These are phyloP conservation scores for Bolinopsis microptera DNA, from an alignment of 37 sponge, comb jelly and placozoan species.

Conservation along the genomic window DNA sequence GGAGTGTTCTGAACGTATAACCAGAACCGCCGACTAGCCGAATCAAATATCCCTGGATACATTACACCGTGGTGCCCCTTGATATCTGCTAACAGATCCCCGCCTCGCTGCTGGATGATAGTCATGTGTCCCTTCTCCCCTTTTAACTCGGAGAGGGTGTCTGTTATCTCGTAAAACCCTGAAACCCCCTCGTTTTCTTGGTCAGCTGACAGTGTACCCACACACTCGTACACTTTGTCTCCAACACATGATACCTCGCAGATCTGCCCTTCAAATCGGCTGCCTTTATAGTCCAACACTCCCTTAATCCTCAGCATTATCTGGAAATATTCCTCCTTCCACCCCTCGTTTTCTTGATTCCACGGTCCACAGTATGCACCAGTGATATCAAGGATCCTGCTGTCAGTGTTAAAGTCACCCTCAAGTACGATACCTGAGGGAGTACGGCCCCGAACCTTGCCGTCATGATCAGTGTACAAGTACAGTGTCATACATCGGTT, in stretches of 20 bases:
- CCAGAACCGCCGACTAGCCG: neutral
- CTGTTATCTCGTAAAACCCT: conserved; percentile 50
- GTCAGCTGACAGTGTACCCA: conserved; percentile 41
- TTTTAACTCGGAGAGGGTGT: neutral
- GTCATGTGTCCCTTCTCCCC: neutral
- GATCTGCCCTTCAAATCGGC: conserved; percentile 48
- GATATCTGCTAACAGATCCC: conserved; percentile 41
- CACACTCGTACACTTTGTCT: conserved; percentile 23
- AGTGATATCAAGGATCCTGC: neutral
- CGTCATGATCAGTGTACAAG: neutral
- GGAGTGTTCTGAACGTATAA: conserved; percentile 26
- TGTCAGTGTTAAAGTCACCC: neutral
- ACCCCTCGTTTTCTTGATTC: conserved; percentile 32
- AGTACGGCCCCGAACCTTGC: neutral
- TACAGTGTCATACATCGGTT: conserved; percentile 27
- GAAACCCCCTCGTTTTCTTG: conserved; percentile 54
- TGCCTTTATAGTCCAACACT: conserved; percentile 42
- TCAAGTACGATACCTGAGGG: conserved; percentile 17
- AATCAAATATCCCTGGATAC: conserved; percentile 38
- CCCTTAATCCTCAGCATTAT: conserved; percentile 30
- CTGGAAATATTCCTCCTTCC: conserved; percentile 33
- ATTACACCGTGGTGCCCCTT: conserved; percentile 8
- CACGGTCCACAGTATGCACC: conserved; percentile 56
- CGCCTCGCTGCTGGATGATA: conserved; percentile 38
- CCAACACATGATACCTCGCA: neutral